phyloP scores from a whole-genome alignment of 2,888 invertebrate species.

The Acanthoscelides obtectus region DNA sequence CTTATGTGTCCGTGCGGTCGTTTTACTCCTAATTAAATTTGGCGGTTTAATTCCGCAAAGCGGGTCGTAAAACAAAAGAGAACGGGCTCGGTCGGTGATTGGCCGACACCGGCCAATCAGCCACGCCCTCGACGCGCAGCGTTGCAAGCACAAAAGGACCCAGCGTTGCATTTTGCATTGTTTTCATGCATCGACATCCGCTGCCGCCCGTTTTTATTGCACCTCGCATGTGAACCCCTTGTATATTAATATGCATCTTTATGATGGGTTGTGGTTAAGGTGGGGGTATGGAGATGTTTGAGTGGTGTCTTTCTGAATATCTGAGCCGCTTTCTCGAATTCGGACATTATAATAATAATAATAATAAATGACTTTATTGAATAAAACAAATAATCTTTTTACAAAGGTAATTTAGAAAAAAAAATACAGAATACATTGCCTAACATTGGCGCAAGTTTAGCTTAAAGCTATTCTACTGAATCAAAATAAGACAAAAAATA shows the following conservation, averaged over 20 bases:
- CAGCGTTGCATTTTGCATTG: background rate
- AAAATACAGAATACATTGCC: no score
- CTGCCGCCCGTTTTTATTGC: background rate
- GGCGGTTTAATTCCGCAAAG: slow-evolving; percentile 42
- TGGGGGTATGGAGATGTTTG: no score
- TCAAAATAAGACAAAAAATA: no score
- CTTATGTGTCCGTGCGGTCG: slow-evolving; percentile 2
- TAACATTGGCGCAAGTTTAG: no score
- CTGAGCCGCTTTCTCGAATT: no score
- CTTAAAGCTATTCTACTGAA: no score
- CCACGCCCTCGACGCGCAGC: background rate
- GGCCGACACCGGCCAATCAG: slow-evolving; percentile 14
- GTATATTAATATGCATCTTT: background rate
- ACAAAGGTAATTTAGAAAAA: no score
- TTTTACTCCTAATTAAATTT: slow-evolving; percentile 46
- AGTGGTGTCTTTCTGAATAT: no score
- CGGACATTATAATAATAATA: no score
- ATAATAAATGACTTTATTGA: no score
- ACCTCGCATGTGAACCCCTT: background rate
- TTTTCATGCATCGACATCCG: background rate
- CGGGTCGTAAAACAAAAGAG: slow-evolving; percentile 29
- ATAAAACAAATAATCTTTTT: no score
- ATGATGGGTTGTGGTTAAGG: background rate
- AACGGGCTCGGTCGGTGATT: slow-evolving; percentile 36
- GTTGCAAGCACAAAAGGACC: background rate